A percentile compares a stretch with the other conserved stretches of the same genome.
These are phyloP conservation scores for Pseudolaguvia tuberculata DNA, from an alignment of 2,113 vertebrate species.

Conservation along the genomic window DNA sequence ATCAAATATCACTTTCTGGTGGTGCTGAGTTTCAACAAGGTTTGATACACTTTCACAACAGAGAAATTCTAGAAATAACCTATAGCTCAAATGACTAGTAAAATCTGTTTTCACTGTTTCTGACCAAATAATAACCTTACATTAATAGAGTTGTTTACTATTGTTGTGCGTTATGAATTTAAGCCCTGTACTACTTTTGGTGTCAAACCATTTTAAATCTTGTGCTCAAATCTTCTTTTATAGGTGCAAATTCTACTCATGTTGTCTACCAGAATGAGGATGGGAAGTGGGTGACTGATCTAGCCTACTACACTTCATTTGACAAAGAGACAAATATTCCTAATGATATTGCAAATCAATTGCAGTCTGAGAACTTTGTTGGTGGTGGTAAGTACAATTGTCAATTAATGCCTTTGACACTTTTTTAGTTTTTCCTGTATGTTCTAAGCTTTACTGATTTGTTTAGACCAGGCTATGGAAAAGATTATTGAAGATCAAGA, in stretches of 20 bases:
- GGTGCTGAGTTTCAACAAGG: constrained; percentile 63
- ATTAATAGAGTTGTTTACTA: neutral
- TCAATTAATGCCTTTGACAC: neutral
- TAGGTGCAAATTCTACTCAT: constrained; percentile 64
- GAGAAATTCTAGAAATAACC: neutral
- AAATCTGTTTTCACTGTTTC: neutral
- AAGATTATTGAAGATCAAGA: constrained; percentile 84
- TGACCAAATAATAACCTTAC: neutral
- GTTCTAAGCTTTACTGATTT: neutral
- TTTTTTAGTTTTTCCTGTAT: neutral
- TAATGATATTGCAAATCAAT: constrained; percentile 49
- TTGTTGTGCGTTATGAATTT: neutral
- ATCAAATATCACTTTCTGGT: constrained; percentile 51
- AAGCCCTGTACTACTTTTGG: neutral
- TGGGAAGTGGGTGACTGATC: constrained; percentile 92
- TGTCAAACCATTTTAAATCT: neutral
- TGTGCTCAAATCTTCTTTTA: constrained; percentile 35
- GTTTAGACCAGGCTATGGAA: constrained; percentile 79
- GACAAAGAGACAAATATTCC: constrained; percentile 71
- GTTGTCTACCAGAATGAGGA: constrained; percentile 94
- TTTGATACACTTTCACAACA: constrained; percentile 25
- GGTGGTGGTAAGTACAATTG: constrained; percentile 72
- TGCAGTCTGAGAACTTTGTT: constrained; percentile 78
- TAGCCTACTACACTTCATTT: constrained; percentile 91
- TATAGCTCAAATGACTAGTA: neutral